phyloP scores from a whole-genome alignment of 2,888 invertebrate genomes.

The Altica lythri region DNA sequence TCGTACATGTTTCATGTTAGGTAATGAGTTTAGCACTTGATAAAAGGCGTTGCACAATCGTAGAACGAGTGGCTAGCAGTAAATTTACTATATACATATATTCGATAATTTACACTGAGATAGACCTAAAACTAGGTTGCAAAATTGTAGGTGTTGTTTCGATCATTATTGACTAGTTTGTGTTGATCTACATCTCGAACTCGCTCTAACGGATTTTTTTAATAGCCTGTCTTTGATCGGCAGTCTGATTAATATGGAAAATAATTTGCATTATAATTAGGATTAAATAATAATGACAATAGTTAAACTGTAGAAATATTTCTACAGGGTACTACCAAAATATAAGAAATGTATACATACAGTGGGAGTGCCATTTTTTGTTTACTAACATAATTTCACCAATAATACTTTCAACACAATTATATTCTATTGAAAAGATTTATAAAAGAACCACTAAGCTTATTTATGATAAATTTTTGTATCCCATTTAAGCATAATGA shows the following conservation, averaged over 20 bases:
- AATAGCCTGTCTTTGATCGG: neutral
- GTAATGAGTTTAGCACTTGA: conserved; percentile 35
- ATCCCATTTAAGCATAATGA: no score
- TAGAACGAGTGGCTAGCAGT: neutral
- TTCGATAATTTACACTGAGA: conserved; percentile 12
- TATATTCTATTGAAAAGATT: no score
- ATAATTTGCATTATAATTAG: neutral
- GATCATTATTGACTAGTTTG: neutral
- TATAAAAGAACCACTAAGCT: no score
- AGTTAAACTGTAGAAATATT: no score
- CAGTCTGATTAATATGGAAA: neutral
- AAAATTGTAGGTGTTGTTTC: conserved; percentile 29
- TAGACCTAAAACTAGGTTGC: conserved; percentile 20
- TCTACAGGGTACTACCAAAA: no score
- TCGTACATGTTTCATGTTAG: conserved; percentile 31
- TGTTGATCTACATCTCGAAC: neutral
- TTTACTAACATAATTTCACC: no score
- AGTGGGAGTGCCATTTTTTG: no score
- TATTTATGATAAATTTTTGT: no score
- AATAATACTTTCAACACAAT: no score
- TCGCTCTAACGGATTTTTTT: conserved; percentile 8
- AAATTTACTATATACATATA: conserved; percentile 6
- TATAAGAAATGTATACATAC: no score
- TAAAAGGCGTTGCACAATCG: conserved; percentile 35
- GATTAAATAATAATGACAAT: conserved; percentile 2